A percentile compares a stretch with the other conserved stretches of the same genome.
Evolutionary conservation across 2,797 vertebrate species (phyloP).

Genomic region (Spinus pinus): DNA sequence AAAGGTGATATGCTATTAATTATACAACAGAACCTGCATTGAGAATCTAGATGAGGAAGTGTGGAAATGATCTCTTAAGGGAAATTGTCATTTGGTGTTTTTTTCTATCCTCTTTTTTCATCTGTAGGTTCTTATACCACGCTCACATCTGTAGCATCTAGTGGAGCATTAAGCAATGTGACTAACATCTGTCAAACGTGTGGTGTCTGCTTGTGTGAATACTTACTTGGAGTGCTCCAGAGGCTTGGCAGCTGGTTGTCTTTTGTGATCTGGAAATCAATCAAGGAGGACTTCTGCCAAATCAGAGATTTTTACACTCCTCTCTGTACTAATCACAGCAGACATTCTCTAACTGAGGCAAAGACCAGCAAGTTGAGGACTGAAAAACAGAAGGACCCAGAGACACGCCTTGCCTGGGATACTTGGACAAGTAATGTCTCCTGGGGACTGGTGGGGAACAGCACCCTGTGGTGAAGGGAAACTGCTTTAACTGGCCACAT

Average conservation of each 20-base stretch:
- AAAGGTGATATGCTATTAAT: constrained; percentile 50
- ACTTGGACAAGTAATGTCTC: neutral
- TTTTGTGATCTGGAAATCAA: constrained; percentile 60
- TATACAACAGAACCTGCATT: constrained; percentile 34
- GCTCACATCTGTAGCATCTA: constrained; percentile 20
- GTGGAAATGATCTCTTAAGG: neutral
- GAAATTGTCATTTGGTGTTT: neutral
- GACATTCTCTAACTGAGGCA: neutral
- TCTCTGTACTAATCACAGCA: neutral
- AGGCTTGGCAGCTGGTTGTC: constrained; percentile 58
- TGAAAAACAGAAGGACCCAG: neutral
- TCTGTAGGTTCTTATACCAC: neutral
- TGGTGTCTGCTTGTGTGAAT: constrained; percentile 42
- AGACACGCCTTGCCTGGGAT: accelerated
- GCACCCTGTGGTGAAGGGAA: neutral
- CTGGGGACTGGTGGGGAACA: neutral
- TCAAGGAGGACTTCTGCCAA: constrained; percentile 42
- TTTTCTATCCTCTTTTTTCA: neutral
- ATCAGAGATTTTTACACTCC: constrained; percentile 17
- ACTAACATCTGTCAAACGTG: constrained; percentile 56
- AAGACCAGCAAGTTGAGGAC: neutral
- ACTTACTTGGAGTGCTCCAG: constrained; percentile 25
- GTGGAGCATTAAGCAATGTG: constrained; percentile 51
- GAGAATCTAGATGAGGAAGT: neutral
- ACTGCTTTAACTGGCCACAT: neutral